phyloP scores from a whole-genome alignment of 2,797 vertebrate genomes.

The Ctenopoma kingsleyae region DNA sequence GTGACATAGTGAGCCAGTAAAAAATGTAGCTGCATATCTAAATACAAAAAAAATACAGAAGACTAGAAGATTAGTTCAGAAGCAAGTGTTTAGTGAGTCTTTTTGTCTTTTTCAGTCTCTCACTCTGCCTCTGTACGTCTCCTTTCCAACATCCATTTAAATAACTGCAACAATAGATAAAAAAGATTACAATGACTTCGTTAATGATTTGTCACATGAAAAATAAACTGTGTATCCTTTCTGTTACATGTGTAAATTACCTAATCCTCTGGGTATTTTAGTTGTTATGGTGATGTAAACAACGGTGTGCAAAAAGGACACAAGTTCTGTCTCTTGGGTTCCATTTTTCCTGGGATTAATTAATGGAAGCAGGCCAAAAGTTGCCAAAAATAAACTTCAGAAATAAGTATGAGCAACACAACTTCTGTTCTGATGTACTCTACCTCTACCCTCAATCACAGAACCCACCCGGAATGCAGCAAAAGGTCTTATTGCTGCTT shows the following conservation, averaged over 20 bases:
- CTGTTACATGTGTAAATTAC: not conserved
- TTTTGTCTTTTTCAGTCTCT: not conserved
- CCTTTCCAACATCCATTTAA: not conserved
- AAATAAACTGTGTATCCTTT: not conserved
- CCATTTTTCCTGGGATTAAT: not conserved
- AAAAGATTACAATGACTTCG: not conserved
- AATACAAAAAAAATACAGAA: not conserved
- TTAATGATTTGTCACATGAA: not conserved
- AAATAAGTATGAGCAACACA: constrained; percentile 10
- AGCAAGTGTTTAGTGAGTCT: not conserved
- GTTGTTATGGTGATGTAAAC: not conserved
- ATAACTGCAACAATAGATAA: not conserved
- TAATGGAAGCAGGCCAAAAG: not conserved
- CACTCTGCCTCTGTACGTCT: not conserved
- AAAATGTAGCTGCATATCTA: not conserved
- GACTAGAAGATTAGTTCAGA: not conserved
- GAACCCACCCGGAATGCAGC: constrained; percentile 25
- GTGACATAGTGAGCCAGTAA: not conserved
- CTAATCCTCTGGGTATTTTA: not conserved
- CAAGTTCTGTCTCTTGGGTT: not conserved
- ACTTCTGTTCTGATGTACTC: constrained; percentile 15
- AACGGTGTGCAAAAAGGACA: not conserved
- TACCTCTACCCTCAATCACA: constrained; percentile 32
- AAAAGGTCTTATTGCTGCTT: constrained; percentile 10
- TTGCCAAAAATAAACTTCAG: constrained; percentile 15